These are phyloP conservation scores for Aspidapion aeneum DNA, from an alignment of 2,888 invertebrate species.

Conservation along the genomic window DNA sequence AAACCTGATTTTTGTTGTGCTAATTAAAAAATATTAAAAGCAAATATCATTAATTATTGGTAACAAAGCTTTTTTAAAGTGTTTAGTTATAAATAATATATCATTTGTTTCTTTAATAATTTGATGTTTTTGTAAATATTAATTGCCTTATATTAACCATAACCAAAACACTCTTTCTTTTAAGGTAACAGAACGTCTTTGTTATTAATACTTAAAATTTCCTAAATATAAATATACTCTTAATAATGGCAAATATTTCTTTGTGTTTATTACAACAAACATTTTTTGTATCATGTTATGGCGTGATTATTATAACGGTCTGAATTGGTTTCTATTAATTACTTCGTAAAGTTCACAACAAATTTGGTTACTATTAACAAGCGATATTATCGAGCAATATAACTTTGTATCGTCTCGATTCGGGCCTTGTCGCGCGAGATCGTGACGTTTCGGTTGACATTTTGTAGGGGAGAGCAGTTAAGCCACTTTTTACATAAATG, in stretches of 20 bases:
- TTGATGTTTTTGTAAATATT: neutral
- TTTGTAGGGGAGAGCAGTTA: too few relatives aligned
- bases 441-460: too few relatives aligned
- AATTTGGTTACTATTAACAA: too few relatives aligned
- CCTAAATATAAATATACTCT: neutral
- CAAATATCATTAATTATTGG: neutral
- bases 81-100: neutral
- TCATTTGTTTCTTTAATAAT: neutral
- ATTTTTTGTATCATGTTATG: neutral
- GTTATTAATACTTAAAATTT: neutral
- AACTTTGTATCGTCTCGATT: too few relatives aligned
- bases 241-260: neutral
- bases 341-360: too few relatives aligned
- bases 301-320: neutral
- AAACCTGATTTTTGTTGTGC: neutral
- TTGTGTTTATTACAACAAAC: neutral
- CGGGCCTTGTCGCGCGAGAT: too few relatives aligned
- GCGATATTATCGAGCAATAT: too few relatives aligned
- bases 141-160: neutral
- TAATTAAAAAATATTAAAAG: neutral
- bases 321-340: neutral
- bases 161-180: neutral
- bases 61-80: neutral
- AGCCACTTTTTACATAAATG: too few relatives aligned
- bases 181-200: neutral